Evolutionary conservation across 2,113 vertebrate genomes (phyloP), one percentile per base, ranked within the genome.

Genomic region (Thinocorus orbignyianus): DNA sequence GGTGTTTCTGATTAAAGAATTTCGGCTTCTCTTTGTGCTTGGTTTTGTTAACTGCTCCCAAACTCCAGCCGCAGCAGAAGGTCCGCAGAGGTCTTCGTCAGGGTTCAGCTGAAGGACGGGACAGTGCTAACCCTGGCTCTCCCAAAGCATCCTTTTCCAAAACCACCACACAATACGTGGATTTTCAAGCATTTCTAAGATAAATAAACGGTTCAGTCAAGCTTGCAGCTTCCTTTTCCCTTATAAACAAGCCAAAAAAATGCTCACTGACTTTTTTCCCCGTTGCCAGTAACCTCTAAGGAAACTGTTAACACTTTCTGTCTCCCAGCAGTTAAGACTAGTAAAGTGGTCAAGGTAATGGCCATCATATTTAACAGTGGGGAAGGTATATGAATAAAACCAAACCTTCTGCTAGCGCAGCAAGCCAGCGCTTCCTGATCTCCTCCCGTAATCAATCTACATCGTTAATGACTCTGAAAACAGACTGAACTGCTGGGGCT

Each of bases 391-490:
- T 13, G 90, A 97, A 92, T 97, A 95, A 97, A 97, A 74, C 93
- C 39, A 30, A 96, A 84, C 94, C 92, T 97, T 98, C 91, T 97
- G 96, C 90, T 97, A 96, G 83, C 90, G 2, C 88, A 97, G 97
- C 96, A 97, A 94, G 92, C 72, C 87, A 98, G 84, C 93, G 46
- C 91, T 97, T 97, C 82, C 92, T 79, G 19, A 92, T 97, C 97
- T 98, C 95, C 97, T 95, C 92, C 97, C 84, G 91, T 95, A 96
- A 98, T 98, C 97, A 97, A 95, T 98, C 97, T 96, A 57, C 92
- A 88, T 90, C 92, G 88, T 93, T 98, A 98, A 98, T 97, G 97
- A 98, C 94, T 97, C 96, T 97, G 96, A 94, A 98, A 97, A 95
- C 95, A 97, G 95, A 90, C 94, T 96, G 95, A 97, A 94, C 81